phyloP scores from a whole-genome alignment of 53 echinoderm and acorn worm species.

The Antedon mediterranea region DNA sequence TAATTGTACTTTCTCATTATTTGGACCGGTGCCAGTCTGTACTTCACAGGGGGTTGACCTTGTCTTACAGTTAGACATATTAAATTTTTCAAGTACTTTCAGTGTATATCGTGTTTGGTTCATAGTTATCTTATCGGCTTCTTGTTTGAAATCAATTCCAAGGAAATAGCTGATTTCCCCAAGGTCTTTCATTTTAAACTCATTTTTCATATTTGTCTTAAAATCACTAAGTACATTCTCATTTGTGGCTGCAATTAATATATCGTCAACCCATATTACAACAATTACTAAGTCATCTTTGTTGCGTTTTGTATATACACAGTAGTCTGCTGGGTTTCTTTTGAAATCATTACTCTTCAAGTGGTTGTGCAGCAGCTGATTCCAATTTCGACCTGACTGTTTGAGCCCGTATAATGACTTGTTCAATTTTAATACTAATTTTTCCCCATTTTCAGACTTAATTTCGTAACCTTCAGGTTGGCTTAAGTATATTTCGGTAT shows the following conservation, averaged over 20 bases:
- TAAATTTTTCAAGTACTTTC: too few relatives aligned
- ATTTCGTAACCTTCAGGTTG: conserved; percentile 30
- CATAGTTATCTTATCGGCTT: too few relatives aligned
- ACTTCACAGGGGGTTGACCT: too few relatives aligned
- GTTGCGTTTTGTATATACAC: conserved; percentile 13
- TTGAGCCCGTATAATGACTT: conserved; percentile 37
- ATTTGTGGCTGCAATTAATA: conserved; percentile 22
- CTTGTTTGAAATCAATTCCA: too few relatives aligned
- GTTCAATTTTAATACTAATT: conserved; percentile 23
- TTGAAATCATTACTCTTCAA: conserved; percentile 10
- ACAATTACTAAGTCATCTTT: not conserved
- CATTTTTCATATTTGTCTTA: conserved; percentile 11
- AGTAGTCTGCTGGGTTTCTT: conserved; percentile 15
- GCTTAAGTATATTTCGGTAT: conserved; percentile 17
- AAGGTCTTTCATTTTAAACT: too few relatives aligned
- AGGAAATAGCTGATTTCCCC: too few relatives aligned
- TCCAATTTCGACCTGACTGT: conserved; percentile 30
- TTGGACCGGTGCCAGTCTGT: too few relatives aligned
- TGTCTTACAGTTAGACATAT: too few relatives aligned
- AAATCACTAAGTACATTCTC: not conserved
- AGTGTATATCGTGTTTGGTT: too few relatives aligned
- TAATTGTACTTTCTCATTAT: too few relatives aligned
- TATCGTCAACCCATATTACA: conserved; percentile 34
- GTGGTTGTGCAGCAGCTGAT: conserved; percentile 14
- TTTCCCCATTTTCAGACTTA: conserved; percentile 1